Percentiles rank a stretch among this genome's conserved stretches.
These are phyloP conservation scores for Turritopsis dohrnii DNA, from an alignment of 30 jellyfish, hydroid and myxozoan genomes.

Conservation along the genomic window DNA sequence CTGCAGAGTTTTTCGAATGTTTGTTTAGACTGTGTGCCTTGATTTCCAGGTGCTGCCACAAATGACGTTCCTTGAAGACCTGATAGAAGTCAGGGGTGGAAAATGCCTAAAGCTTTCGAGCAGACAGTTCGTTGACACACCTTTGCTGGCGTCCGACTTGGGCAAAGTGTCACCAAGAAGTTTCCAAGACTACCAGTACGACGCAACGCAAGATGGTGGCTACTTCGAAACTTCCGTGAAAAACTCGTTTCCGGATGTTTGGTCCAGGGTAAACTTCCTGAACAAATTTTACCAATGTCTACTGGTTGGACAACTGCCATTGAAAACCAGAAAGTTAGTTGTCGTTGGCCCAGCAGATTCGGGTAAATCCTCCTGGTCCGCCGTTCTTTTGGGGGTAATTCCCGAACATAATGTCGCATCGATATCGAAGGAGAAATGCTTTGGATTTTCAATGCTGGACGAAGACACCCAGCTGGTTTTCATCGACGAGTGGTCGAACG, in stretches of 20 bases:
- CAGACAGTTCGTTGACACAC: background rate
- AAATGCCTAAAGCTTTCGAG: background rate
- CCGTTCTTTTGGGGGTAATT: background rate
- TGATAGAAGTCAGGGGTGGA: background rate
- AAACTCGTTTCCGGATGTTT: background rate
- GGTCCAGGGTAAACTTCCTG: background rate
- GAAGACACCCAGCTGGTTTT: background rate
- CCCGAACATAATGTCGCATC: background rate
- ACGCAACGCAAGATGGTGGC: background rate
- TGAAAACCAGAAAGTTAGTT: background rate
- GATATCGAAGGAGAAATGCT: background rate
- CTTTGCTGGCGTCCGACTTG: background rate
- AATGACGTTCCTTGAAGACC: background rate
- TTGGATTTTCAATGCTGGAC: background rate
- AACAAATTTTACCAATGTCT: background rate
- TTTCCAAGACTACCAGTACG: background rate
- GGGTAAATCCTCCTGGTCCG: background rate
- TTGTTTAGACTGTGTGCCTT: background rate
- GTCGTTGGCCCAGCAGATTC: background rate
- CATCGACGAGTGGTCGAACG: background rate
- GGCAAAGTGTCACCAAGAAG: background rate
- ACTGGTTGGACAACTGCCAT: background rate
- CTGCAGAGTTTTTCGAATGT: background rate
- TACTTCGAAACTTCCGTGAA: background rate
- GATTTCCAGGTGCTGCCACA: background rate